These are phyloP conservation scores for Phyllostomus hastatus DNA, from an alignment of 2,113 vertebrate genomes.

Conservation along the genomic window DNA sequence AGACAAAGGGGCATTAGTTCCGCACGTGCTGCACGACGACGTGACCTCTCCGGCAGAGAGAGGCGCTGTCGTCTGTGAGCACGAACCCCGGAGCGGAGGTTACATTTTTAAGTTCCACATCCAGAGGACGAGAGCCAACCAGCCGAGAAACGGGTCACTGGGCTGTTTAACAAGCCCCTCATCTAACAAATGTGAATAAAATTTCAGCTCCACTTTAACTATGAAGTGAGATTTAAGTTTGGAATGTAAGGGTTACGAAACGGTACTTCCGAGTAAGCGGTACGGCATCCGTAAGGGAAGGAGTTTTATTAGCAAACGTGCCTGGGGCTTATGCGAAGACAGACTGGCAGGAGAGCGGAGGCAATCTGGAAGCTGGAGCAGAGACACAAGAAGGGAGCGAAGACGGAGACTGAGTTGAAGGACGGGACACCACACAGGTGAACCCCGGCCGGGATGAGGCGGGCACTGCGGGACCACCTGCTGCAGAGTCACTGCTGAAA, in stretches of 20 bases:
- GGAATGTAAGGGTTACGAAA: conserved; percentile 9
- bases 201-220: conserved; percentile 31
- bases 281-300: not conserved
- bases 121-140: not conserved
- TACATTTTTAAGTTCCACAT: not conserved
- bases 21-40: not conserved
- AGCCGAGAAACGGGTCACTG: not conserved
- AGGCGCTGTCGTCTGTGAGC: not conserved
- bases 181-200: not conserved
- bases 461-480: not conserved
- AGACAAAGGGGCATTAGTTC: not conserved
- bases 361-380: not conserved
- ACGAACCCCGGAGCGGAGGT: not conserved
- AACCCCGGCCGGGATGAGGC: not conserved
- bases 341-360: not conserved
- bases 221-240: conserved; percentile 18
- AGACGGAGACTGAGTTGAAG: not conserved
- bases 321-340: not conserved
- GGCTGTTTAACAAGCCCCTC: not conserved
- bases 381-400: not conserved
- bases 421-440: not conserved
- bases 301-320: conserved; percentile 3
- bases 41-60: not conserved
- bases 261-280: not conserved
- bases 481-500: not conserved